Evolutionary conservation across 1,140 invertebrate species (phyloP).

Genomic region (Bactericera cockerelli): DNA sequence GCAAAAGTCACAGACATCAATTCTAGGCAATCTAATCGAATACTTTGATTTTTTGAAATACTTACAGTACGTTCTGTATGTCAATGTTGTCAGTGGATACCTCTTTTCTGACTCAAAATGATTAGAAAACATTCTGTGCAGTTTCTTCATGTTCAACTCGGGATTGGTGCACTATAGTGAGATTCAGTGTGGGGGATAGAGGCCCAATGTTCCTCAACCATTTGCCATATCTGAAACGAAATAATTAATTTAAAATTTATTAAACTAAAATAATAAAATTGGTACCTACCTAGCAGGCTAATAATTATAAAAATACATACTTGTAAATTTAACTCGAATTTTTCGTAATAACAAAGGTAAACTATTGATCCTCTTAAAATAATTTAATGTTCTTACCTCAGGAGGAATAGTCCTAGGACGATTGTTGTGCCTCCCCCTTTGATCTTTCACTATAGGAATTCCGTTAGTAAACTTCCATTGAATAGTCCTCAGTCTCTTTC

Average conservation of each 20-base stretch:
- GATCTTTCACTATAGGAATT: constrained; percentile 4
- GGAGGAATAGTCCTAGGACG: constrained; percentile 4
- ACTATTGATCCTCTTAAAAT: too few relatives aligned
- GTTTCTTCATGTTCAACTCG: constrained; percentile 10
- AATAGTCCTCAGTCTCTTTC: constrained; percentile 11
- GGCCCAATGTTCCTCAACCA: constrained; percentile 13
- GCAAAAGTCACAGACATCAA: constrained; percentile 15
- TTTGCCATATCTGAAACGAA: too few relatives aligned
- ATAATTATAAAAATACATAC: too few relatives aligned
- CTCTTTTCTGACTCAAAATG: constrained; percentile 7
- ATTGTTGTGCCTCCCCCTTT: constrained; percentile 7
- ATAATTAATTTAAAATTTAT: too few relatives aligned
- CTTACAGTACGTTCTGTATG: constrained; percentile 14
- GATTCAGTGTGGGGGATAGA: constrained; percentile 11
- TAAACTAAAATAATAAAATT: too few relatives aligned
- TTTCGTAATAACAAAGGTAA: too few relatives aligned
- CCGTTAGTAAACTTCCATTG: constrained; percentile 12
- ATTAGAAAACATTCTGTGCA: constrained; percentile 9
- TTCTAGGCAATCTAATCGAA: constrained; percentile 13
- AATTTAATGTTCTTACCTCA: constrained; percentile 8
- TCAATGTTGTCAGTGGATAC: constrained; percentile 11
- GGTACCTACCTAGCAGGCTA: too few relatives aligned
- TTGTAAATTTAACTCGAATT: too few relatives aligned
- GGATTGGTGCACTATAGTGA: constrained; percentile 14
- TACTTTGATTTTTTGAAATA: constrained; percentile 13